phyloP scores from a whole-genome alignment of 2,797 vertebrate genomes.

The Scolopax bukidnonensis region DNA sequence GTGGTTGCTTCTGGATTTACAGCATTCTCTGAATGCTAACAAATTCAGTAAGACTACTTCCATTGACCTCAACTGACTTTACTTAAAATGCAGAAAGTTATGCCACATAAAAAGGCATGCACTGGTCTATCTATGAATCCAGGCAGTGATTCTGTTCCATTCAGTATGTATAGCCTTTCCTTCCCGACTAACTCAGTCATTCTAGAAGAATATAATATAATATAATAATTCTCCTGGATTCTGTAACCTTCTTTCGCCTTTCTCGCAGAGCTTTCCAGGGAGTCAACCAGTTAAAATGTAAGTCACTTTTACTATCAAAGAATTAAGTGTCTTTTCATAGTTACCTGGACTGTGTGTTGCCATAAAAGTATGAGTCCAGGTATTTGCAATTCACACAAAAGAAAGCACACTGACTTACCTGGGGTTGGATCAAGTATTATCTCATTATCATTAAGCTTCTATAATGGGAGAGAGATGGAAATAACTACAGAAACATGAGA shows the following conservation, averaged over 20 bases:
- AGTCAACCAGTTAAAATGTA: neutral
- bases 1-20: neutral
- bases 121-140: neutral
- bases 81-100: neutral
- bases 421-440: neutral
- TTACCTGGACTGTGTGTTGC: neutral
- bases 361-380: neutral
- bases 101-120: neutral
- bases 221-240: neutral
- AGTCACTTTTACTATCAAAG: conserved; percentile 15
- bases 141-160: neutral
- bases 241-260: neutral
- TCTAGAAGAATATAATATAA: neutral
- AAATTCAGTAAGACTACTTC: neutral
- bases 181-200: neutral
- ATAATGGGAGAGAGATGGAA: conserved; percentile 31
- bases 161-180: neutral
- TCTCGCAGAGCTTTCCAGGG: neutral
- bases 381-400: neutral
- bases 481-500: conserved; percentile 15
- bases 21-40: neutral
- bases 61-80: neutral
- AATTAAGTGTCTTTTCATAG: neutral
- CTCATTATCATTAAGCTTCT: conserved; percentile 19
- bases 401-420: neutral